phyloP scores from a whole-genome alignment of 2,888 invertebrate genomes.

The Chymomyza procnemis region DNA sequence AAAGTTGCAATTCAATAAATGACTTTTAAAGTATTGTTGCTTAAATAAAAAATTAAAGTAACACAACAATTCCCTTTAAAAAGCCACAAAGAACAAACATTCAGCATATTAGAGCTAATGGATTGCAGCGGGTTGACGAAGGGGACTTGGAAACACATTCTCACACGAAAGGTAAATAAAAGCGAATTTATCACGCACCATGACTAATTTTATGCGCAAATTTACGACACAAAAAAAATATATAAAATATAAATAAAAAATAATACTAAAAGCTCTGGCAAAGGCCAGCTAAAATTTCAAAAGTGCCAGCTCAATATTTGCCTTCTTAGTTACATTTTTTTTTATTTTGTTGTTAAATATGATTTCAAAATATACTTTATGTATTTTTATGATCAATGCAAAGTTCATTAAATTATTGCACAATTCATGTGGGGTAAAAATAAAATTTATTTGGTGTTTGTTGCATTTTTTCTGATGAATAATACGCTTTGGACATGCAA shows the following conservation, averaged over 20 bases:
- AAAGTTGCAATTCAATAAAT: slow-evolving; percentile 31
- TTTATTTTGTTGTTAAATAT: slow-evolving; percentile 32
- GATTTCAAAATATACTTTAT: slow-evolving; percentile 65
- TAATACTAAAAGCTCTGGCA: slow-evolving; percentile 12
- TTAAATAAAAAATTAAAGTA: not conserved
- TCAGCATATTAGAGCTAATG: slow-evolving; percentile 29
- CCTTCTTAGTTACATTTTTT: slow-evolving; percentile 6
- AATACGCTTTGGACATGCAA: slow-evolving; percentile 51
- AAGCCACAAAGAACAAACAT: slow-evolving; percentile 60
- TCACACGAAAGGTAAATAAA: slow-evolving; percentile 71
- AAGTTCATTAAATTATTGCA: slow-evolving; percentile 56
- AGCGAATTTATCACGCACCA: slow-evolving; percentile 69
- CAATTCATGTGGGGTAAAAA: slow-evolving; percentile 24
- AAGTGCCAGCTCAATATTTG: slow-evolving; percentile 20
- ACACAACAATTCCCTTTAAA: slow-evolving; percentile 6
- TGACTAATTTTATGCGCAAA: slow-evolving; percentile 59
- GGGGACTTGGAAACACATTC: slow-evolving; percentile 44
- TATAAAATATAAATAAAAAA: slow-evolving; percentile 27
- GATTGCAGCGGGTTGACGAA: not conserved
- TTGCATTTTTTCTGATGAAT: slow-evolving; percentile 38
- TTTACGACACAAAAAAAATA: slow-evolving; percentile 55
- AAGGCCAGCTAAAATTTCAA: slow-evolving; percentile 27
- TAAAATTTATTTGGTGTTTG: slow-evolving; percentile 47
- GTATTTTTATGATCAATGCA: slow-evolving; percentile 56
- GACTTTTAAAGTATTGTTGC: not conserved